phyloP scores from a whole-genome alignment of 1,140 invertebrate species.

The Drosophila nikananu region DNA sequence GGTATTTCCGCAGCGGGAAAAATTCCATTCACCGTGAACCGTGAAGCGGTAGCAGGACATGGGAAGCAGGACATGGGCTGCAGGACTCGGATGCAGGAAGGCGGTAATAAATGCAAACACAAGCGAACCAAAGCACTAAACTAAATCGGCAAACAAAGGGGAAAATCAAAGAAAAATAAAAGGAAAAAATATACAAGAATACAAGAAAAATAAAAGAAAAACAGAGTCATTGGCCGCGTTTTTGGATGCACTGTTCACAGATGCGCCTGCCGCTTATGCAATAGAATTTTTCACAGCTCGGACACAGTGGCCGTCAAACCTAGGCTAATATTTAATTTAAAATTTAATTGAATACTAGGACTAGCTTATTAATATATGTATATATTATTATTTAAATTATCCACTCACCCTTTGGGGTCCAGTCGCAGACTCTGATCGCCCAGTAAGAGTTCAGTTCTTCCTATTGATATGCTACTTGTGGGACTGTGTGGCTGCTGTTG shows the following conservation, averaged over 20 bases:
- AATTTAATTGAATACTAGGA: no score
- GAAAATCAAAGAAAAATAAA: neutral
- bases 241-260: conserved; percentile 17
- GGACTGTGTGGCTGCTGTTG: conserved; percentile 70
- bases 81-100: conserved; percentile 12
- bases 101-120: conserved; percentile 50
- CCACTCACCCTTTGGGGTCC: conserved; percentile 72
- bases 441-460: conserved; percentile 85
- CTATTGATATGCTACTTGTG: conserved; percentile 85
- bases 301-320: conserved; percentile 46
- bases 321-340: neutral
- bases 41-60: conserved; percentile 8
- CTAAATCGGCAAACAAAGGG: conserved; percentile 18
- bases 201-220: neutral
- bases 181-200: no score
- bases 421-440: conserved; percentile 80
- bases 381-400: neutral
- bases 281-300: conserved; percentile 15
- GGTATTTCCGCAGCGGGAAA: conserved; percentile 52
- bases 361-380: no score
- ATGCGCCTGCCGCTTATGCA: conserved; percentile 57
- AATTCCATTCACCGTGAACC: conserved; percentile 57
- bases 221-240: conserved; percentile 1
- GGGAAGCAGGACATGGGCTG: neutral
- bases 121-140: conserved; percentile 19